Evolutionary conservation across 2,888 invertebrate species (phyloP), one percentile per base, ranked within the genome.

Genomic region (Lypha dubia): DNA sequence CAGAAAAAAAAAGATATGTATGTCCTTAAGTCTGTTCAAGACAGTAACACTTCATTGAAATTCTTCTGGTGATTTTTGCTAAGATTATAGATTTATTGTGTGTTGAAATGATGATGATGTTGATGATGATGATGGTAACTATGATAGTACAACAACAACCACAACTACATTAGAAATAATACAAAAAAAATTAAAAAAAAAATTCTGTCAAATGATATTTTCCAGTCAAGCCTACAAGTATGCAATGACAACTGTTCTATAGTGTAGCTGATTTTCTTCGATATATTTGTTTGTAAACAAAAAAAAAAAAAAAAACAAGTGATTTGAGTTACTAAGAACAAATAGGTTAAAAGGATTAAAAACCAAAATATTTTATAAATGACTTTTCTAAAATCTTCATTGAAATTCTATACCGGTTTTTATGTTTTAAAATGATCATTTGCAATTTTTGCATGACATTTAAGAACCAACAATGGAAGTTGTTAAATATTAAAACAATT

Each of bases 71-170:
- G 67, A 74, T 56, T 67, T 74, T 49, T 67, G 46, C 51, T 67
- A 35, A 60, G 79, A 80, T 73, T 73, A 73, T 73, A 60, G 67
- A 74, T 67, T 73, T 74, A 71, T 73, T 79, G 65, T 80, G 65
- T 74, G 80, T 60, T 74, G 80, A 80, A 67, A 74, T 74, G 24
- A 62, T 62, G 67, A 22, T 53, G 60, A 28, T 17, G 60, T 17
- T 15, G 28, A 24, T 51, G 77, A 62, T 68, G n/a, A n/a, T n/a
- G 67, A 22, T 53, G 60, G 41, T 17, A 68, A 22, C 20, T 38
- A 24, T 51, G 77, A 62, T 68, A 68, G n/a, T 24, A 22, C 38
- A 28, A 3, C n/a, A n/a, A n/a, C n/a, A n/a, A n/a, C n/a, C n/a
- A n/a, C n/a, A n/a, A n/a, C n/a, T n/a, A n/a, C 20, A 24, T 46